phyloP scores from a whole-genome alignment of 2,113 vertebrate genomes.

The Nipponia nippon region DNA sequence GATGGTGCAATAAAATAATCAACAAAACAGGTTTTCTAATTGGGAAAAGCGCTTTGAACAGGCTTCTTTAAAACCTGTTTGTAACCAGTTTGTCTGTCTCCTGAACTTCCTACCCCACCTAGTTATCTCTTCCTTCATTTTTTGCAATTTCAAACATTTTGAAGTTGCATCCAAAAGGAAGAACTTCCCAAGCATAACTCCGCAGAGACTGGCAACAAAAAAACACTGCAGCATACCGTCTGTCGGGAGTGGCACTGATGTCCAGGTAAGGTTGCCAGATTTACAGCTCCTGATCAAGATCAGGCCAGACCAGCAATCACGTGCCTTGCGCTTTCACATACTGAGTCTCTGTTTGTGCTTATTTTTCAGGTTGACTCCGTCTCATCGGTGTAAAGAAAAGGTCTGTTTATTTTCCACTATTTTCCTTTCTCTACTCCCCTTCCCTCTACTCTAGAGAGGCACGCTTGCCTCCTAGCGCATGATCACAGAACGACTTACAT shows the following conservation, averaged over 20 bases:
- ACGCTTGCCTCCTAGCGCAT: background rate
- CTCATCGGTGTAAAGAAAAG: background rate
- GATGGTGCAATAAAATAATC: background rate
- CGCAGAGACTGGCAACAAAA: background rate
- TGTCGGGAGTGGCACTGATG: background rate
- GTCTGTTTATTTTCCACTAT: fast-evolving
- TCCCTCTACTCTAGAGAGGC: background rate
- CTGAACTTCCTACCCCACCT: background rate
- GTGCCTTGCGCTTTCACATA: background rate
- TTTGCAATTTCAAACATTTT: background rate
- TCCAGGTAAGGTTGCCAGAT: background rate
- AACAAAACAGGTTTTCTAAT: background rate
- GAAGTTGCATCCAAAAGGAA: background rate
- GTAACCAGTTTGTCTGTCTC: background rate
- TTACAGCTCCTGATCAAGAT: too few species aligned
- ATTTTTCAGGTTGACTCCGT: background rate
- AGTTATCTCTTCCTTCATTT: background rate
- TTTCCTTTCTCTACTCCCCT: background rate
- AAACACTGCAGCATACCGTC: fast-evolving
- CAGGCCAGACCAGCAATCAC: background rate
- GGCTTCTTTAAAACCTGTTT: background rate
- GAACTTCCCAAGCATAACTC: background rate
- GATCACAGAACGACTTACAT: fast-evolving
- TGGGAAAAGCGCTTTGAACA: background rate
- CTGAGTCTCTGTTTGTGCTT: background rate